Base-by-base conservation (phyloP, 2,888 invertebrate species). In the Sinotaia quadrata region DNA sequence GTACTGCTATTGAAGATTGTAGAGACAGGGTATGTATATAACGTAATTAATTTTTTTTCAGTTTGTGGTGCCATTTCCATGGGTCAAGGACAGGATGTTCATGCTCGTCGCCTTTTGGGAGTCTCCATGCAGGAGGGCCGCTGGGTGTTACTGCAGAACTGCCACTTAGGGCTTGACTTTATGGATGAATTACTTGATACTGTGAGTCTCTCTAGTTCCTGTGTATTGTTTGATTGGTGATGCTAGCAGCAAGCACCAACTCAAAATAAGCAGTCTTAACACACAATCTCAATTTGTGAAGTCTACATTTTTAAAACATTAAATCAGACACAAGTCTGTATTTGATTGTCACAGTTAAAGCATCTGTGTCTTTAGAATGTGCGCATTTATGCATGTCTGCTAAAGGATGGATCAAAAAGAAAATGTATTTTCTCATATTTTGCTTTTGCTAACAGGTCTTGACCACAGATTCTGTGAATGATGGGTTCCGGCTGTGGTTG, bases 11-110 rank as follows among this genome's bases (percentile, higher is more conserved):
- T n/a, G n/a, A n/a, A n/a, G n/a, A n/a, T n/a, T n/a, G n/a, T n/a
- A n/a, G n/a, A n/a, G n/a, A n/a, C n/a, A n/a, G n/a, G n/a, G n/a
- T n/a, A n/a, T n/a, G n/a, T n/a, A n/a, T n/a, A n/a, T n/a, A n/a
- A n/a, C n/a, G n/a, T n/a, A n/a, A n/a, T n/a, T n/a, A n/a, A n/a
- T n/a, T n/a, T n/a, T n/a, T n/a, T n/a, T n/a, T 12, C 79, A 87
- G 86, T 82, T 29, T 88, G 87, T 78, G 93, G 93, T 85, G 92
- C 94, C 0, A 95, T 98, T 5, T 98, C 97, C 7, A 97, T 98
- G 97, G 98, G 98, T 2, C 98, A 98, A 91, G 98, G 97, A 0
- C 97, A 98, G 90, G 98, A 94, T 85, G 89, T 93, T 82, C 94
- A 94, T 72, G 96, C 96, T 0, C 91, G 95, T 33, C 92, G 93